Evolutionary conservation across 2,113 vertebrate species (phyloP), one percentile per base, ranked within the genome.

Genomic region (Helogale parvula): DNA sequence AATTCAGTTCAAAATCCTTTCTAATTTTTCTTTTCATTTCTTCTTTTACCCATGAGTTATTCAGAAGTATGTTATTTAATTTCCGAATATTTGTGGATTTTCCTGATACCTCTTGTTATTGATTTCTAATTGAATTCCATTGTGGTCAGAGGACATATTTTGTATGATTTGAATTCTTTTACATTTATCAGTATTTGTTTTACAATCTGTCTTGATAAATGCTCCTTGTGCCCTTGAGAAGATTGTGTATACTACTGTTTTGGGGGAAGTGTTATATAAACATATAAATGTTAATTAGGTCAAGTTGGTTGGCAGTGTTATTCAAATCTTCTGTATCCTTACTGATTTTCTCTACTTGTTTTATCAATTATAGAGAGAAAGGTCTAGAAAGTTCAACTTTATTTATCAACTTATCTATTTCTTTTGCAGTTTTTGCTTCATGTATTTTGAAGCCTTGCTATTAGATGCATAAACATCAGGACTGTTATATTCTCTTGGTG

Each of bases 91-190:
- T 74, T 93, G 47, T 19, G 33, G 33, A 85, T 89, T 83, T 96
- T 38, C 31, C 8, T 86, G 77, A 72, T 89, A 87, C 25, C 31
- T 93, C 45, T 19, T 93, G 35, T 41, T 90, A 90, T 35, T 92
- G 45, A 86, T 83, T 92, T 96, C 72, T 74, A 95, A 89, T 60
- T 76, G 71, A 82, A 97, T 95, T 96, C n/a, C 3, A 57, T 41
- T 88, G 60, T 88, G 66, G 29, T 60, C 35, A 92, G 35, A 94
- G 23, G 86, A 74, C 41, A 96, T 45, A 81, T 7, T 54, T 92
- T 81, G 54, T 82, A 57, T 90, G 27, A 29, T 84, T 35, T 74
- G 27, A 71, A 66, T 63, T 15, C 12, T 90, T 65, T 83, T 16
- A 86, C 47, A 84, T 72, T 77, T 85, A 54, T 35, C 66, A 14